These are phyloP conservation scores for Cryptus armator DNA, from an alignment of 2,888 invertebrate genomes.

Conservation along the genomic window DNA sequence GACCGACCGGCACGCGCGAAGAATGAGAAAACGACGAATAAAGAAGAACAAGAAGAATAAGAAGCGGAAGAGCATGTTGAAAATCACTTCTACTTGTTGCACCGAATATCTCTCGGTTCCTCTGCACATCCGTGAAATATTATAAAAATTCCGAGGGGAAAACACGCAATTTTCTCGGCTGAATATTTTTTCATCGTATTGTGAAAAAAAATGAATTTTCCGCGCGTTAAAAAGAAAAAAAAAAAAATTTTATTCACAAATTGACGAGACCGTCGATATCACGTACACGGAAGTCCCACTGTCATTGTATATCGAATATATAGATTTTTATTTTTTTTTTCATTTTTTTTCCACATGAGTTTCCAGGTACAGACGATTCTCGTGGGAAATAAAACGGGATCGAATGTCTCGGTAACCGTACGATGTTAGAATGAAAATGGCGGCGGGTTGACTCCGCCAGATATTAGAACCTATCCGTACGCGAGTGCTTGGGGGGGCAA, in stretches of 20 bases:
- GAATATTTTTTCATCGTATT: no score
- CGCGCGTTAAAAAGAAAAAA: no score
- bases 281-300: no score
- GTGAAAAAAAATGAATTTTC: no score
- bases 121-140: background rate
- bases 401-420: slow-evolving; percentile 54
- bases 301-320: no score
- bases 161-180: background rate
- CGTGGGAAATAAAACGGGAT: slow-evolving; percentile 39
- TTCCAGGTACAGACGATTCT: slow-evolving; percentile 32
- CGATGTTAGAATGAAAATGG: slow-evolving; percentile 58
- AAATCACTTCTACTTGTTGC: slow-evolving; percentile 72
- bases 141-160: background rate
- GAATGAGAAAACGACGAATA: slow-evolving; percentile 30
- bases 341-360: no score
- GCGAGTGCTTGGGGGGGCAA: background rate
- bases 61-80: slow-evolving; percentile 20
- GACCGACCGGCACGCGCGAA: slow-evolving; percentile 32
- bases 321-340: no score
- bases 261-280: no score
- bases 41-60: slow-evolving; percentile 23
- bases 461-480: slow-evolving; percentile 32
- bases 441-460: slow-evolving; percentile 39
- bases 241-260: no score
- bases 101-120: slow-evolving; percentile 55